Conservation (phyloP, 2,113 vertebrate species). For the Hippocampus comes region DNA sequence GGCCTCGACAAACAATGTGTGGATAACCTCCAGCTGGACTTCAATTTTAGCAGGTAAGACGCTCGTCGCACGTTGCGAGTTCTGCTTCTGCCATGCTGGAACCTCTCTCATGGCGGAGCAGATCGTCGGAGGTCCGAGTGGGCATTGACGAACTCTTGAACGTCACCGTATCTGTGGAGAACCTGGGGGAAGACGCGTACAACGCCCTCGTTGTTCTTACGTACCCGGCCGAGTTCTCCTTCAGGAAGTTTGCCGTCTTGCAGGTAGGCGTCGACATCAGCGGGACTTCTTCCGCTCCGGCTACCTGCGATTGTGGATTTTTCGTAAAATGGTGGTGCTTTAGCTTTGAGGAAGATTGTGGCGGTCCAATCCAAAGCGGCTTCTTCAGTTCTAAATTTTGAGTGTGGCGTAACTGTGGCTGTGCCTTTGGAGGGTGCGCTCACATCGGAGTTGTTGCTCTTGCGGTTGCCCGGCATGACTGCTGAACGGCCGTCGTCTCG, state of each 20-base stretch:
- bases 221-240: constrained; percentile 76
- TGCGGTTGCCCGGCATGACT: too few species aligned
- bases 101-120: constrained; percentile 16
- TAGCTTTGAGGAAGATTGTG: not conserved
- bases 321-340: not conserved
- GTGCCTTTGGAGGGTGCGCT: too few species aligned
- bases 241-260: constrained; percentile 51
- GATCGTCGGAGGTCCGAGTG: constrained; percentile 61
- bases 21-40: constrained; percentile 75
- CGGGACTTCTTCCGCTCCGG: not conserved
- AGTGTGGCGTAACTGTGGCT: too few species aligned
- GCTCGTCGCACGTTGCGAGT: not conserved
- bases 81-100: too few species aligned
- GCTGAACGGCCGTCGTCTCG: too few species aligned
- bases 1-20: constrained; percentile 72
- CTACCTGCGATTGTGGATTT: too few species aligned
- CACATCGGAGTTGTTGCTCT: too few species aligned
- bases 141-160: constrained; percentile 73
- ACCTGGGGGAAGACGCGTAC: constrained; percentile 79
- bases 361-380: too few species aligned
- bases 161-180: constrained; percentile 70
- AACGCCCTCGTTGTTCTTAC: constrained; percentile 64
- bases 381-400: too few species aligned
- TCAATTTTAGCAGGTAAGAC: constrained; percentile 73
- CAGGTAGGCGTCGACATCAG: constrained; percentile 50